A percentile compares a stretch with the other conserved stretches of the same genome.
phyloP scores from a whole-genome alignment of 2,113 vertebrate species.

The Cynocephalus volans region DNA sequence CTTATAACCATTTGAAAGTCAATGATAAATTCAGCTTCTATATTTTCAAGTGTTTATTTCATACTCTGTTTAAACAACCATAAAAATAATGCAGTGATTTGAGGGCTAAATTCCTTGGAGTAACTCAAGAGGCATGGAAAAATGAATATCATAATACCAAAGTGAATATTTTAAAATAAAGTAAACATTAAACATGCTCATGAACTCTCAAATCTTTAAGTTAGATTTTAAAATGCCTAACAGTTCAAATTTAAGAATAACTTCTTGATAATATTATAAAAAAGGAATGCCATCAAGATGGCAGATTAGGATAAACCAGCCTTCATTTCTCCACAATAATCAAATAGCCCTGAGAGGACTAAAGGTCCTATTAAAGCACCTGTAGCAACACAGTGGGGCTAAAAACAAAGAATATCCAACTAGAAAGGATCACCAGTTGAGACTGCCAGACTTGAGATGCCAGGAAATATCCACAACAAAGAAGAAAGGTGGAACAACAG shows the following conservation, averaged over 20 bases:
- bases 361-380: neutral
- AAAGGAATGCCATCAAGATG: neutral
- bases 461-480: neutral
- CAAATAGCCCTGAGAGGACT: neutral
- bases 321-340: neutral
- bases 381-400: neutral
- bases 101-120: conserved; percentile 70
- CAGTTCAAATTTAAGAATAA: conserved; percentile 24
- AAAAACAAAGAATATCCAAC: neutral
- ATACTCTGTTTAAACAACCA: conserved; percentile 76
- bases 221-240: conserved; percentile 65
- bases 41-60: conserved; percentile 78
- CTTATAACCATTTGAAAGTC: conserved; percentile 69
- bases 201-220: conserved; percentile 24
- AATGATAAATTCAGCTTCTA: conserved; percentile 70
- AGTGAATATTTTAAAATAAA: conserved; percentile 76
- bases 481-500: neutral
- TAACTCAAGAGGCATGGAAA: conserved; percentile 53
- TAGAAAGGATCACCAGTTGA: neutral
- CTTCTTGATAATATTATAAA: neutral
- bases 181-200: conserved; percentile 79
- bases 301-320: neutral
- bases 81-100: conserved; percentile 64
- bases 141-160: conserved; percentile 49
- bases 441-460: neutral